These are phyloP conservation scores for Saguinus midas DNA, from an alignment of 2,113 vertebrate genomes.

Conservation along the genomic window DNA sequence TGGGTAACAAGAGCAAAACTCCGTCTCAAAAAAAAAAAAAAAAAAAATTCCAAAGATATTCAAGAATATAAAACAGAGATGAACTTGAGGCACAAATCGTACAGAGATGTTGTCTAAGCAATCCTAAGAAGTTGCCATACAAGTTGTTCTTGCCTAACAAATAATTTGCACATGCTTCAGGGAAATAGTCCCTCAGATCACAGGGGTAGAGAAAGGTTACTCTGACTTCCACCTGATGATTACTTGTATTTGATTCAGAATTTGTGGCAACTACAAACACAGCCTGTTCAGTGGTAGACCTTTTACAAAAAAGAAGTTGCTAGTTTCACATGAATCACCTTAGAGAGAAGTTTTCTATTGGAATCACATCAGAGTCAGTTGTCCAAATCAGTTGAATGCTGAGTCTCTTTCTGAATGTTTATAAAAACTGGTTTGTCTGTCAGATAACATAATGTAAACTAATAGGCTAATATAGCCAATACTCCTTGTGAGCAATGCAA, in stretches of 20 bases:
- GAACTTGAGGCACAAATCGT: background rate
- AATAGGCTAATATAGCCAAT: slow-evolving; percentile 37
- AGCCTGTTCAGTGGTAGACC: background rate
- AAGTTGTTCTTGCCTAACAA: slow-evolving; percentile 4
- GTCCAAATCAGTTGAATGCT: slow-evolving; percentile 4
- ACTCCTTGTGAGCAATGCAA: background rate
- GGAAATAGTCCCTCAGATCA: background rate
- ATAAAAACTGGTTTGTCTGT: slow-evolving; percentile 11
- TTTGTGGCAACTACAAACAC: background rate
- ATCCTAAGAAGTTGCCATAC: background rate
- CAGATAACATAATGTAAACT: background rate
- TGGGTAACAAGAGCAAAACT: no score
- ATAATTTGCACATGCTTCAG: background rate
- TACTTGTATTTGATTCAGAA: slow-evolving; percentile 14
- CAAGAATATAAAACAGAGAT: slow-evolving; percentile 47
- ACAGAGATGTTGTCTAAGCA: background rate
- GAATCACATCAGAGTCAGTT: slow-evolving; percentile 23
- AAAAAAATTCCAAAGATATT: background rate
- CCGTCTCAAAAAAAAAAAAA: no score
- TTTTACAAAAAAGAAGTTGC: slow-evolving; percentile 48
- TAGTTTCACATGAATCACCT: slow-evolving; percentile 21
- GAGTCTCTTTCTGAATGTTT: slow-evolving; percentile 34
- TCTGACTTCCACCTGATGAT: background rate
- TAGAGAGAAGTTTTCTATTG: slow-evolving; percentile 10
- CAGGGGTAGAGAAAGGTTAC: background rate